Evolutionary conservation across 2,888 invertebrate species (phyloP).

Genomic region (Lasioglossum lativentre): DNA sequence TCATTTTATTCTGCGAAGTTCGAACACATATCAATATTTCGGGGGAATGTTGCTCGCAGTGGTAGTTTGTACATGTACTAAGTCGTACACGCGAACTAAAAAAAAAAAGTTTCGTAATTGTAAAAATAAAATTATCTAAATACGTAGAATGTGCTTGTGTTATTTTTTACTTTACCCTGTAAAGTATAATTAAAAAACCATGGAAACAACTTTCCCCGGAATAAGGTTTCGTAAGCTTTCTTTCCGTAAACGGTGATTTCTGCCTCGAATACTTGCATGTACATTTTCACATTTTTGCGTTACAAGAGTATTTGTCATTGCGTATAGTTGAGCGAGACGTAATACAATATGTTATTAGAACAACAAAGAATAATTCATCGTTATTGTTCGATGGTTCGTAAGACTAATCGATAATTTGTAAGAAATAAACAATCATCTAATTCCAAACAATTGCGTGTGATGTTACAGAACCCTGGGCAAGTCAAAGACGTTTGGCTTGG

Average conservation of each 20-base stretch:
- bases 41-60: conserved; percentile 43
- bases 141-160: neutral
- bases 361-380: conserved; percentile 31
- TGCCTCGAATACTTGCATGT: conserved; percentile 34
- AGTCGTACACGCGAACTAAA: conserved; percentile 23
- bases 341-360: conserved; percentile 46
- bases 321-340: conserved; percentile 65
- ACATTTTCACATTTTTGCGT: conserved; percentile 34
- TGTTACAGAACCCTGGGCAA: conserved; percentile 54
- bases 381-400: conserved; percentile 14
- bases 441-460: conserved; percentile 32
- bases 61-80: conserved; percentile 6
- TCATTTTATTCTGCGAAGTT: conserved; percentile 40
- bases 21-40: conserved; percentile 33
- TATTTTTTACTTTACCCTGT: neutral
- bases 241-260: conserved; percentile 39
- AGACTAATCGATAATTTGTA: conserved; percentile 25
- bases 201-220: conserved; percentile 51
- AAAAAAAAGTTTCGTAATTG: conserved; percentile 26
- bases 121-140: conserved; percentile 18
- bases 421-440: conserved; percentile 38
- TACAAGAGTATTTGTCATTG: conserved; percentile 58
- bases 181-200: conserved; percentile 21
- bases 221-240: conserved; percentile 28
- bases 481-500: conserved; percentile 26